Conservation (phyloP, 2,797 vertebrate species). For the Cyprinodon diabolis region DNA sequence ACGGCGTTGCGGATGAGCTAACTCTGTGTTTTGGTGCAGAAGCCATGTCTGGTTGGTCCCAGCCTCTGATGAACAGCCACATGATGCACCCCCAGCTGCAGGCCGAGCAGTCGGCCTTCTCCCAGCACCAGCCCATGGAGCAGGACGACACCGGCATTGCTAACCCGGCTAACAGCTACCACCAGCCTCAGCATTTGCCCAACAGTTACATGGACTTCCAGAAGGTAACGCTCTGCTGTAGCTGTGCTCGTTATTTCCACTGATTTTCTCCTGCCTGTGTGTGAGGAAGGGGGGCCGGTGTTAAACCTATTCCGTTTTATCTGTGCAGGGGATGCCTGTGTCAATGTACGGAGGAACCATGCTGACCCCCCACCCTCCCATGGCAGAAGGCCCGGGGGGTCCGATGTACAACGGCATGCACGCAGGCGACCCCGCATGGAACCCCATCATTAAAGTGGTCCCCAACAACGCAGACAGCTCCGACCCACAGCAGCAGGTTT, state of each 20-base stretch:
- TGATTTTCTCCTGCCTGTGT: background rate
- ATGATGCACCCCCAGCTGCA: constrained; percentile 93
- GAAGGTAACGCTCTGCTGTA: constrained; percentile 80
- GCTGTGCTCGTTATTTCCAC: background rate
- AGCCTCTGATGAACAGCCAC: constrained; percentile 94
- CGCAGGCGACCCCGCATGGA: constrained; percentile 96
- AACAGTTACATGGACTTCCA: constrained; percentile 98
- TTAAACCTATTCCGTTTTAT: constrained; percentile 10
- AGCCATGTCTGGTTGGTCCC: constrained; percentile 97
- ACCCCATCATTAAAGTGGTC: constrained; percentile 98
- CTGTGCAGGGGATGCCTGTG: constrained; percentile 90
- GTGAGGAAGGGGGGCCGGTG: background rate
- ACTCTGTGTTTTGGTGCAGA: constrained; percentile 76
- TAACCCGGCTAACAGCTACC: constrained; percentile 96
- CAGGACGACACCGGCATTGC: constrained; percentile 98
- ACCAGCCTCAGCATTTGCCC: constrained; percentile 91
- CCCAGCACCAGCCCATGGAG: constrained; percentile 98
- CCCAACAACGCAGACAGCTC: constrained; percentile 95
- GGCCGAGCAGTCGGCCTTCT: constrained; percentile 92
- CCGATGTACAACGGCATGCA: constrained; percentile 96
- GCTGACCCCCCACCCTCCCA: constrained; percentile 93
- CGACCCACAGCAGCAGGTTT: constrained; percentile 97
- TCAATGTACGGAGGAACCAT: constrained; percentile 97
- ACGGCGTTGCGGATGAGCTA: background rate
- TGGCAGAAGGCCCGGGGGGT: constrained; percentile 92